Base-by-base conservation (phyloP, 2,113 vertebrate genomes). In the Peromyscus polionotus region DNA sequence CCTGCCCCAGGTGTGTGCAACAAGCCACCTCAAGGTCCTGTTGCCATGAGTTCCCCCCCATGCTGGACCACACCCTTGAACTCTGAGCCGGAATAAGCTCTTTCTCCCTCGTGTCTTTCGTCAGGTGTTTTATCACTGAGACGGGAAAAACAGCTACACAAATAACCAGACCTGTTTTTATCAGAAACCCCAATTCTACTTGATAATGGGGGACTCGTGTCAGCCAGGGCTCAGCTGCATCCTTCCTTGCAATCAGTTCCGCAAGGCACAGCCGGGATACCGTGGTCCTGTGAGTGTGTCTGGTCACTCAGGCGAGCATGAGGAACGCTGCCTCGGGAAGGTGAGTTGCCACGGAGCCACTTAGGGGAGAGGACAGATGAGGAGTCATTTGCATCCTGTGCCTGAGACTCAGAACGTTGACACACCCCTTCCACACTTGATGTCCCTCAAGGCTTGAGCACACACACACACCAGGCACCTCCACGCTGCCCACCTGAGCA, bases 201-300 rank as follows among this genome's bases (percentile, higher is more conserved):
- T 31, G 61, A 70, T 7, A 36, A 45, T 7, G 24, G 70, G 42
- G 36, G 7, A 61, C 22, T 57, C 1, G 0, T 9, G 76, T 76
- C 4, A 26, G 42, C 33, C 45, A 42, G 1, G 0, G 19, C 22
- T 61, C 42, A 24, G 39, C 11, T 2, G 65, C 11, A 2, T 84
- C 28, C 54, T 57, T 9, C 33, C 33, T 73, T 26, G 7, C 9
- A 68, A 12, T 61, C 48, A 8, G 39, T 17, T 48, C 3, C 4
- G 0, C 0, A 10, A 57, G 31, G 61, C 51, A 72, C 0, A 0
- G 59, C 12, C 0, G 36, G 70, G 70, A 24, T 73, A 61, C 1
- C 12, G n/a, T 7, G 5, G 1, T 36, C 42, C 73, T 26, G 57
- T 5, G 36, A 9, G 19, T 12, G 12, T 42, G 28, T 31, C n/a